Evolutionary conservation across 2,113 vertebrate species (phyloP).

Genomic region (Pollimyrus isidori): DNA sequence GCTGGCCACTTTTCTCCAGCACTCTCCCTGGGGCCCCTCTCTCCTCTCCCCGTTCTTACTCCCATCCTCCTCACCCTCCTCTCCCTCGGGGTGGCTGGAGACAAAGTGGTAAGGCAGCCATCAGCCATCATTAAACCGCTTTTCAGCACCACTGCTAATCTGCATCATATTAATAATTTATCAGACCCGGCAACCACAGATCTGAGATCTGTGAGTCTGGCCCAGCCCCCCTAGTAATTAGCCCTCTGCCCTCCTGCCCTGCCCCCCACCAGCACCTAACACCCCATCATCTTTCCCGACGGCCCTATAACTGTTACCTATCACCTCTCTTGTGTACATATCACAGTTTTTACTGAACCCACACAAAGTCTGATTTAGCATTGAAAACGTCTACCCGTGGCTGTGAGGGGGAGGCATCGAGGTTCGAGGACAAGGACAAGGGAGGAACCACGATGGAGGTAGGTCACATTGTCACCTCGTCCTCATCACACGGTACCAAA

Average conservation of each 20-base stretch:
- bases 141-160: conserved; percentile 54
- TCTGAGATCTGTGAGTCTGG: conserved; percentile 35
- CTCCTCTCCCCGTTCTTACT: neutral
- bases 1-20: neutral
- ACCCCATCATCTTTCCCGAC: conserved; percentile 30
- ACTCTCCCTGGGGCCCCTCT: neutral
- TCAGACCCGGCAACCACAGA: conserved; percentile 48
- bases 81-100: conserved; percentile 39
- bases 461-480: neutral
- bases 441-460: neutral
- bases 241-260: neutral
- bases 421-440: neutral
- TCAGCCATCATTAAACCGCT: conserved; percentile 55
- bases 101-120: conserved; percentile 44
- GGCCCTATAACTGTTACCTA: neutral
- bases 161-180: conserved; percentile 68
- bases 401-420: neutral
- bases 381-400: neutral
- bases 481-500: conserved; percentile 35
- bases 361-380: neutral
- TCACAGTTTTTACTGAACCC: neutral
- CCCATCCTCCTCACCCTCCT: conserved; percentile 15
- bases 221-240: neutral
- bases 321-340: conserved; percentile 17
- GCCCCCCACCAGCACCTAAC: neutral